Conservation (phyloP, 2,797 vertebrate species). For the Bryconaethiops microstoma region DNA sequence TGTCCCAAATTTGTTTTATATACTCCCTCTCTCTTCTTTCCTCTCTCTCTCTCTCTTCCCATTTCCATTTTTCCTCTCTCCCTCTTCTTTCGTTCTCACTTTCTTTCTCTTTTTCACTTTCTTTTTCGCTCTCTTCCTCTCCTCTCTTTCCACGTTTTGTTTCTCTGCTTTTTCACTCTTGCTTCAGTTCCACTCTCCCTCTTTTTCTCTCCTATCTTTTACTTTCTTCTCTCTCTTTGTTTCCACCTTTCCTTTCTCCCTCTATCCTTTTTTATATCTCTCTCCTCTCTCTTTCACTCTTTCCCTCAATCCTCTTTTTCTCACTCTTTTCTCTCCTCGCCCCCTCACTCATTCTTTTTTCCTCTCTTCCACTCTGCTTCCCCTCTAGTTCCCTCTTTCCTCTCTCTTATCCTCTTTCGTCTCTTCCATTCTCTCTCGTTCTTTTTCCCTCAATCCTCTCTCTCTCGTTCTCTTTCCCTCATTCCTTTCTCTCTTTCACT, state of each 20-base stretch:
- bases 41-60: background rate
- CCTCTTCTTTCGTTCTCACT: background rate
- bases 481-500: background rate
- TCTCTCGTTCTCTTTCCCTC: background rate
- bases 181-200: too few species aligned
- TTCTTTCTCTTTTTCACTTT: background rate
- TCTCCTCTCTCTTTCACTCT: background rate
- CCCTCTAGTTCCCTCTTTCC: too few species aligned
- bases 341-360: background rate
- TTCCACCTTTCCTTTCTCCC: background rate
- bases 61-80: background rate
- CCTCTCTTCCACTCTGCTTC: background rate
- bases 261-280: too few species aligned
- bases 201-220: too few species aligned
- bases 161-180: background rate
- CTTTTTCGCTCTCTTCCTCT: background rate
- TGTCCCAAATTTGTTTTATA: slow-evolving; percentile 43
- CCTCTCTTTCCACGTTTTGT: background rate
- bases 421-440: background rate
- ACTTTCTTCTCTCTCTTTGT: background rate
- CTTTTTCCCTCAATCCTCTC: background rate
- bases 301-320: background rate
- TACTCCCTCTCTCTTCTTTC: background rate
- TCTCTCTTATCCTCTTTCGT: too few species aligned
- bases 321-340: background rate